These are phyloP conservation scores for Phymatocera aterrima DNA, from an alignment of 2,888 invertebrate genomes.

Conservation along the genomic window DNA sequence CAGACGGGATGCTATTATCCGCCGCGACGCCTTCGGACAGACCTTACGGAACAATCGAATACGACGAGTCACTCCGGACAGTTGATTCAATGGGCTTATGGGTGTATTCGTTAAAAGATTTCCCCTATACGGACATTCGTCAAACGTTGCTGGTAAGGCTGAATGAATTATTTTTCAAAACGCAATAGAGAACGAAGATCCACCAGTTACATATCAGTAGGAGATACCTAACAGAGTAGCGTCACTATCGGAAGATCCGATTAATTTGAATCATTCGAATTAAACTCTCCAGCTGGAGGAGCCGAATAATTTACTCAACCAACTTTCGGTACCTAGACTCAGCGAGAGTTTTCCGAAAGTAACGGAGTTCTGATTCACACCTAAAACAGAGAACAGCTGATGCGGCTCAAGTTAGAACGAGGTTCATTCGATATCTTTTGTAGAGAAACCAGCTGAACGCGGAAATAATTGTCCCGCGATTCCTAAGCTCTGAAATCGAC, in stretches of 20 bases:
- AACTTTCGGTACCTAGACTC: background rate
- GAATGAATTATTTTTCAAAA: background rate
- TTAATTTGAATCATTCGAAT: too few species aligned
- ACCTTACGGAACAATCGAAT: slow-evolving; percentile 29
- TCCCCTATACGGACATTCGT: background rate
- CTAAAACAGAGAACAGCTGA: background rate
- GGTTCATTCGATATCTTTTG: too few species aligned
- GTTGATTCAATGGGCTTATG: slow-evolving; percentile 14
- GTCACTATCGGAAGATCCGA: background rate
- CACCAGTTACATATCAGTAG: background rate
- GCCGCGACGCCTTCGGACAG: slow-evolving; percentile 38
- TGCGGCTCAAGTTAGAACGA: slow-evolving; percentile 13
- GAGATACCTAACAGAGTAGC: background rate
- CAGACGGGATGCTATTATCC: slow-evolving; percentile 23
- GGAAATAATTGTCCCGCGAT: background rate
- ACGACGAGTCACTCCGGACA: slow-evolving; percentile 36
- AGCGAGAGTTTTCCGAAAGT: slow-evolving; percentile 12
- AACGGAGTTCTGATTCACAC: background rate
- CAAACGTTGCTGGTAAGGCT: background rate
- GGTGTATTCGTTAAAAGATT: slow-evolving; percentile 9
- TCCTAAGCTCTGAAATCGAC: too few species aligned
- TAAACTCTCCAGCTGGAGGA: too few species aligned
- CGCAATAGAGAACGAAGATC: background rate
- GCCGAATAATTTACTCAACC: too few species aligned
- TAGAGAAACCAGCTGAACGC: background rate